A percentile compares a stretch with the other conserved stretches of the same genome.
Conservation (phyloP, 2,888 invertebrate species). For the Cephus spinipes region DNA sequence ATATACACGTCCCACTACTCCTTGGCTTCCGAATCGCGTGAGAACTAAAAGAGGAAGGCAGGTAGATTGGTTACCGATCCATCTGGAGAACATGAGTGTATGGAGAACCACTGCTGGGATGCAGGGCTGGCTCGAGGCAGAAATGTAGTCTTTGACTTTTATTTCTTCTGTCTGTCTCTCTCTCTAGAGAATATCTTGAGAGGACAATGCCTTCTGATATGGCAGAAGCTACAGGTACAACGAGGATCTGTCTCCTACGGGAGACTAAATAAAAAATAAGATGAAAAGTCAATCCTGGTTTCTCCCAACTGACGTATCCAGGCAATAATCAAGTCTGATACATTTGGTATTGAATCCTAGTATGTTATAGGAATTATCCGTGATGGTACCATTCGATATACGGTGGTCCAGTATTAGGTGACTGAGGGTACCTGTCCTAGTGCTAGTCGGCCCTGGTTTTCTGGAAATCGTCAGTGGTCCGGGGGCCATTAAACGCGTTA, state of each 20-base stretch:
- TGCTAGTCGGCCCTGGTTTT: constrained; percentile 53
- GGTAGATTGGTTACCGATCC: constrained; percentile 25
- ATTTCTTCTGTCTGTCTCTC: background rate
- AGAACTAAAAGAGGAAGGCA: constrained; percentile 28
- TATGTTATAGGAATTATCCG: background rate
- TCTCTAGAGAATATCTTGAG: background rate
- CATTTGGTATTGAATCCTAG: constrained; percentile 15
- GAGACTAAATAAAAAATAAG: background rate
- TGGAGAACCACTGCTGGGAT: constrained; percentile 27
- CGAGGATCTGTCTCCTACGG: background rate
- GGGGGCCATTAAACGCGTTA: constrained; percentile 60
- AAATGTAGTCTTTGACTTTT: background rate
- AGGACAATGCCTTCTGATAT: constrained; percentile 1
- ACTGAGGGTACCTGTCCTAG: background rate
- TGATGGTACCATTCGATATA: background rate
- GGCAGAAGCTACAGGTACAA: constrained; percentile 15
- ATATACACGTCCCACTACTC: background rate
- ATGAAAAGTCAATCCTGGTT: background rate
- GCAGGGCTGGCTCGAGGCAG: constrained; percentile 20
- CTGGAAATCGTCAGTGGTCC: constrained; percentile 60
- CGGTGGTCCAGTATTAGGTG: background rate
- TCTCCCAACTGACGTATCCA: background rate
- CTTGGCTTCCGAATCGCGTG: constrained; percentile 18
- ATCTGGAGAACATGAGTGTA: constrained; percentile 2
- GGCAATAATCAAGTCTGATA: constrained; percentile 16